Evolutionary conservation across 2,888 invertebrate species (phyloP).

Genomic region (Drosophila quasianomalipes): DNA sequence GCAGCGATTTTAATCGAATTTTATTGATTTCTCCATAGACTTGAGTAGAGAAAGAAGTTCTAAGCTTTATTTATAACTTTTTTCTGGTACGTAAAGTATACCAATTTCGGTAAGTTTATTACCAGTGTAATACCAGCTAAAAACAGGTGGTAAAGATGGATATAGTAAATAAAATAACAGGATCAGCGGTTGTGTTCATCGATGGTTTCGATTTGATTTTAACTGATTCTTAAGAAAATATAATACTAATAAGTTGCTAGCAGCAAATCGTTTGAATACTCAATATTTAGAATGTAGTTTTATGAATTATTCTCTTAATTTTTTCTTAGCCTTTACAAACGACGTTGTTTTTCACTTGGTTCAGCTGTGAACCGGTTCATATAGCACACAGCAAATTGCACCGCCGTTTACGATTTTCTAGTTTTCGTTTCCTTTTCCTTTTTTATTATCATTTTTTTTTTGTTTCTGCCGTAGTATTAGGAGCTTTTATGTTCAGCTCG

Average conservation of each 20-base stretch:
- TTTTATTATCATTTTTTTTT: slow-evolving; percentile 2
- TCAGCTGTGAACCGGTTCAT: slow-evolving; percentile 35
- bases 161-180: background rate
- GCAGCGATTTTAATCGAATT: slow-evolving; percentile 5
- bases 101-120: background rate
- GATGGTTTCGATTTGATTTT: background rate
- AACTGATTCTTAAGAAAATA: background rate
- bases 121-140: background rate
- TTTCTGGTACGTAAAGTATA: background rate
- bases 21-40: background rate
- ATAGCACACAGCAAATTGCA: slow-evolving; percentile 32
- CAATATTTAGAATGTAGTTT: background rate
- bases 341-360: background rate
- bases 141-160: background rate
- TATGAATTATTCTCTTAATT: background rate
- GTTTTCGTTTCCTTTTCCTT: slow-evolving; percentile 6
- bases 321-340: background rate
- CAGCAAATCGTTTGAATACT: background rate
- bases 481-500: slow-evolving; percentile 62
- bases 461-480: slow-evolving; percentile 37
- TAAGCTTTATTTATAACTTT: background rate
- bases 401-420: slow-evolving; percentile 20
- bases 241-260: background rate
- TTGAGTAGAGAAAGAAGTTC: background rate
- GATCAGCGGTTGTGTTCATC: background rate